Evolutionary conservation across 2,888 invertebrate genomes (phyloP).

Genomic region (Archips crataeganus): DNA sequence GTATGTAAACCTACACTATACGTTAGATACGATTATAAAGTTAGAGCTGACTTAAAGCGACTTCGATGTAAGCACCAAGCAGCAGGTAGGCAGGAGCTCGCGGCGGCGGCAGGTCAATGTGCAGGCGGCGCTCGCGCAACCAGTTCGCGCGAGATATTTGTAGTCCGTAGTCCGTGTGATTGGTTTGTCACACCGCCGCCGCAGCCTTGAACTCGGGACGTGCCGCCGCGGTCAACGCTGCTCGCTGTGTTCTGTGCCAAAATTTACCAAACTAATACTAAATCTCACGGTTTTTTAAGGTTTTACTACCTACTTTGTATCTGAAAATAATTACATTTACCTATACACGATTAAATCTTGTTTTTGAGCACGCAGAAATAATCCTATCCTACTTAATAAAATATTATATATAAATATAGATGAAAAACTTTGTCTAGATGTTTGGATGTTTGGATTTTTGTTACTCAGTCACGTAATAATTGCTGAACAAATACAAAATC

Average conservation of each 20-base stretch:
- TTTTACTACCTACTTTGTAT: slow-evolving; percentile 1
- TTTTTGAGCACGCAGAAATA: too few relatives aligned
- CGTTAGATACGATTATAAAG: background rate
- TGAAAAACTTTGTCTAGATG: too few relatives aligned
- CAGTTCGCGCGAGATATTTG: slow-evolving; percentile 38
- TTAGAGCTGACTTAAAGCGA: too few relatives aligned
- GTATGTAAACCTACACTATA: background rate
- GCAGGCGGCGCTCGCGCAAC: slow-evolving; percentile 21
- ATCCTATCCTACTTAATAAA: too few relatives aligned
- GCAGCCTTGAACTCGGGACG: slow-evolving; percentile 40
- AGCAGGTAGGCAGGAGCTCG: background rate
- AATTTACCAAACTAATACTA: slow-evolving; percentile 20
- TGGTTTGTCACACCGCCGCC: slow-evolving; percentile 39
- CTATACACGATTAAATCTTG: too few relatives aligned
- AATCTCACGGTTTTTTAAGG: background rate
- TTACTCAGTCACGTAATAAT: too few relatives aligned
- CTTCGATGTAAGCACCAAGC: background rate
- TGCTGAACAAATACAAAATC: too few relatives aligned
- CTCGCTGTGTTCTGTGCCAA: slow-evolving; percentile 33
- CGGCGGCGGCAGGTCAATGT: background rate
- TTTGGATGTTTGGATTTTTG: too few relatives aligned
- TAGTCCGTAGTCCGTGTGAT: slow-evolving; percentile 37
- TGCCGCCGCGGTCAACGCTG: slow-evolving; percentile 33
- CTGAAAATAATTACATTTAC: too few relatives aligned
- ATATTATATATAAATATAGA: too few relatives aligned